These are phyloP conservation scores for Anhinga anhinga DNA, from an alignment of 2,113 vertebrate species.

Conservation along the genomic window DNA sequence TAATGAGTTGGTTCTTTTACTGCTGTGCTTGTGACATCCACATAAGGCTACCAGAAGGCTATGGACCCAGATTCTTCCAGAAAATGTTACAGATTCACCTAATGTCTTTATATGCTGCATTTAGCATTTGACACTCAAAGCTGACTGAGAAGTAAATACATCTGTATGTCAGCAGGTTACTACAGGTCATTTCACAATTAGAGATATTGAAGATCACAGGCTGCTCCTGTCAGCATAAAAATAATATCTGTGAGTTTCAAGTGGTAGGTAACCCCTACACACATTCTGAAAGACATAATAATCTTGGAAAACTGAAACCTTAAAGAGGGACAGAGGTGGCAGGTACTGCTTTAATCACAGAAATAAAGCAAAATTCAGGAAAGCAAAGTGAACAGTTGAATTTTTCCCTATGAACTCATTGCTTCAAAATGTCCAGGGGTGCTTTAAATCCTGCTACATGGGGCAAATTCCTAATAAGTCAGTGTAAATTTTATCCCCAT, in stretches of 20 bases:
- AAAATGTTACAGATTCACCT: background rate
- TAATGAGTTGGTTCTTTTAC: background rate
- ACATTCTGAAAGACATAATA: background rate
- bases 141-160: background rate
- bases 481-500: background rate
- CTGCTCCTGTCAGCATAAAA: background rate
- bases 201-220: background rate
- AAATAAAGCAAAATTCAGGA: background rate
- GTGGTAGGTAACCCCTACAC: background rate
- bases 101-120: background rate
- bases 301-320: background rate
- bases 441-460: background rate
- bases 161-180: background rate
- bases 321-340: background rate
- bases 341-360: background rate
- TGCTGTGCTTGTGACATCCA: background rate
- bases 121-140: background rate
- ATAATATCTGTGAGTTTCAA: background rate
- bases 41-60: background rate
- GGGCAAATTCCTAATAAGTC: background rate
- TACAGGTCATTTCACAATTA: background rate
- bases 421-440: background rate
- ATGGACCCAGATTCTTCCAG: background rate
- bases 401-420: background rate
- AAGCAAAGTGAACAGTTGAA: background rate